phyloP scores from a whole-genome alignment of 2,888 invertebrate species.

The Volucella inanis region DNA sequence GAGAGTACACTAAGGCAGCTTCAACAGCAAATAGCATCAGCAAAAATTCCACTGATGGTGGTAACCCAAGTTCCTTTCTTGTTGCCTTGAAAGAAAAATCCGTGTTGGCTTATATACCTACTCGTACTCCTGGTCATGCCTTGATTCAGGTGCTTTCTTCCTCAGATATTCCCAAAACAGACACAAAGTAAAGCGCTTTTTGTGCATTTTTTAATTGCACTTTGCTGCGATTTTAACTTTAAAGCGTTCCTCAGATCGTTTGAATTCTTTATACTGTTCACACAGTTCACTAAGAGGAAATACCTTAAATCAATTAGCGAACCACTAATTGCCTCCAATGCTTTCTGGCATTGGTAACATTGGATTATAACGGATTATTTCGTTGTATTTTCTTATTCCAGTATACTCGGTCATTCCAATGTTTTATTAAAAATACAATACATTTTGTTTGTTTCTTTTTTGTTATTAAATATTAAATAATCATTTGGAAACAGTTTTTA shows the following conservation, averaged over 20 bases:
- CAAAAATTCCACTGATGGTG: conserved; percentile 63
- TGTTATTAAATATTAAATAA: no score
- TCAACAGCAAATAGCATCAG: conserved; percentile 50
- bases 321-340: conserved; percentile 83
- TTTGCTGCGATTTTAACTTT: conserved; percentile 74
- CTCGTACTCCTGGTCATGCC: background rate
- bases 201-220: conserved; percentile 75
- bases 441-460: no score
- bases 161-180: conserved; percentile 56
- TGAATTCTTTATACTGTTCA: conserved; percentile 63
- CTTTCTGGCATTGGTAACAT: conserved; percentile 81
- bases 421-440: no score
- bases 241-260: conserved; percentile 70
- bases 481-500: no score
- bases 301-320: conserved; percentile 83
- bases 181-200: conserved; percentile 66
- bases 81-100: conserved; percentile 13
- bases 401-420: no score
- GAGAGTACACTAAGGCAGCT: conserved; percentile 42
- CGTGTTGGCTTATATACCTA: conserved; percentile 14
- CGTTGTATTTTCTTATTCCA: no score
- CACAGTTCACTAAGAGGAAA: conserved; percentile 77
- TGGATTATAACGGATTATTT: conserved; percentile 61
- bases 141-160: conserved; percentile 53
- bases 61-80: conserved; percentile 32